Base-by-base conservation (phyloP, 2,888 invertebrate species). In the Ormyrus nitidulus region DNA sequence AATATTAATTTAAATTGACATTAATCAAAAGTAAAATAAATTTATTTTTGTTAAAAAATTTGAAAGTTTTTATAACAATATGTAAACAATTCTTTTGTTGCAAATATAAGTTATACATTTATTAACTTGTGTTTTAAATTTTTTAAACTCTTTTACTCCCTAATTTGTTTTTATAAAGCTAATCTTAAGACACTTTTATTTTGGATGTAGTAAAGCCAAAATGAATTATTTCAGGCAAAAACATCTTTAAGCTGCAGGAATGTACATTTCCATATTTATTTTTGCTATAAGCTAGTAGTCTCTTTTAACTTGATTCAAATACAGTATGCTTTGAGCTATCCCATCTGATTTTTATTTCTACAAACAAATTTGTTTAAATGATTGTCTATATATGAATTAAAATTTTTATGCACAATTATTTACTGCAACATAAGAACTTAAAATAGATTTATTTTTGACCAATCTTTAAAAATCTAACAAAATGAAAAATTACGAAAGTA, bases 261-360 rank as follows among this genome's bases (percentile, higher is more conserved):
- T 82, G 82, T 82, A 82, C 69, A 82, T 80, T 80, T 78, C 73
- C 80, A 80, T 54, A 80, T 82, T 82, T 82, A 80, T 80, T 80
- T 72, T 80, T 80, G 82, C 73, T 82, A 82, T 76, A 79, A 78
- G 77, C 78, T 82, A 82, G 82, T 81, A 82, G 81, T 82, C 81
- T 82, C 82, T 81, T 79, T 62, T 79, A 81, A 81, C 82, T 81
- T 81, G 73, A 79, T 81, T 76, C 71, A 81, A 78, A 79, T 81
- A 81, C 81, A 81, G 79, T 79, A 81, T 79, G 77, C 82, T 81
- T 82, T 71, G 81, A 81, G 81, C 79, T 82, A 81, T 79, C 81
- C 34, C 69, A 76, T 71, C 64, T 79, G 59, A 76, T 69, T 69
- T 79, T 82, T 79, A 76, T 69, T 69, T 79, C 80, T 79, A 79